Evolutionary conservation across 2,113 vertebrate genomes (phyloP), one percentile per base, ranked within the genome.

Genomic region (Xiphorhynchus elegans): DNA sequence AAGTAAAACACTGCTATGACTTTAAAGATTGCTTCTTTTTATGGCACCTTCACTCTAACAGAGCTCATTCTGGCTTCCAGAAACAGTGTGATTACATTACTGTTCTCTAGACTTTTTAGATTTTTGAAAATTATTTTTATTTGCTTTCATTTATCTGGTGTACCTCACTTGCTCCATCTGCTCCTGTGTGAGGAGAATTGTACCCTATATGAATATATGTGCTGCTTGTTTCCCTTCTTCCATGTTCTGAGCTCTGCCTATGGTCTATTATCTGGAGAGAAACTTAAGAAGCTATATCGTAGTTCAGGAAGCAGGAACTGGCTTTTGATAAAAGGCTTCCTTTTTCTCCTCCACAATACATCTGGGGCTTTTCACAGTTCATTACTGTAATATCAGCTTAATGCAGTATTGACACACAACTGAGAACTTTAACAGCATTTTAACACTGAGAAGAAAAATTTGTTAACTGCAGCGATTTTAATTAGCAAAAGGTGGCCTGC

Each of bases 311-410:
- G 95, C 97, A 98, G 96, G 96, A 98, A 97, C 88, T 97, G 96
- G 97, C 96, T 96, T 96, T 97, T 97, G 97, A 98, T 98, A 96
- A 98, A 98, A 98, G 97, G 63, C 81, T 98, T 98, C 97, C 97
- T 75, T 96, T 96, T 98, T 97, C 88, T 97, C 28, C 77, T 96
- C 85, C 91, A 63, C 84, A 95, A 85, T 97, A 89, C 97, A 95
- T 95, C 69, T 97, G 97, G 97, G 97, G 77, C 92, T 64, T 90
- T 96, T 98, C 97, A 97, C 35, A 97, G 89, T 93, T 96, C 97
- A 98, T 98, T 98, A 98, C 63, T 94, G 31, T 87, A 97, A 93
- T 96, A 95, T 92, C 94, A 97, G 94, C 78, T 89, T 95, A 97
- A 96, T 87, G 69, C 64, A 96, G 37, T 42, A 95, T 72, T 98